These are phyloP conservation scores for Albula goreensis DNA, from an alignment of 2,113 vertebrate genomes.

Conservation along the genomic window DNA sequence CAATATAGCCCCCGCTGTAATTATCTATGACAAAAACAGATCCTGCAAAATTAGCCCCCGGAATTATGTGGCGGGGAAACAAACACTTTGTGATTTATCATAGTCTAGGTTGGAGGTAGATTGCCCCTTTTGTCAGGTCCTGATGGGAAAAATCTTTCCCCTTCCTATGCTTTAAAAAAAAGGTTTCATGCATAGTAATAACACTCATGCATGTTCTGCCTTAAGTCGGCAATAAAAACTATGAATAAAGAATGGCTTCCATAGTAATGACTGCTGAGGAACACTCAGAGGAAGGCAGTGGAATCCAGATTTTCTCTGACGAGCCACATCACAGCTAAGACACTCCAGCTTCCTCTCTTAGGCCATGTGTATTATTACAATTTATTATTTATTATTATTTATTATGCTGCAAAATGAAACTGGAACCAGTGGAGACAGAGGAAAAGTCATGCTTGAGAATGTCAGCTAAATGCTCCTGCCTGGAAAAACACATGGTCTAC, in stretches of 20 bases:
- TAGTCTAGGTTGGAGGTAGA: slow-evolving; percentile 69
- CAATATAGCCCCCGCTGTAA: slow-evolving; percentile 68
- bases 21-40: slow-evolving; percentile 80
- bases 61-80: slow-evolving; percentile 68
- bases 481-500: slow-evolving; percentile 20
- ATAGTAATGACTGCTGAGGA: slow-evolving; percentile 69
- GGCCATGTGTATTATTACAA: slow-evolving; percentile 70
- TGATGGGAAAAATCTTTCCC: slow-evolving; percentile 65
- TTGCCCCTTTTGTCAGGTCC: slow-evolving; percentile 68
- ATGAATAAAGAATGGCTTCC: slow-evolving; percentile 74
- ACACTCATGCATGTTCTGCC: slow-evolving; percentile 74
- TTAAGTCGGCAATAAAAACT: slow-evolving; percentile 71
- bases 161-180: slow-evolving; percentile 42
- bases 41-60: slow-evolving; percentile 76
- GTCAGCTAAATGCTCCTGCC: slow-evolving; percentile 66
- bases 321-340: slow-evolving; percentile 65
- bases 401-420: slow-evolving; percentile 71
- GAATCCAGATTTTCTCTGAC: slow-evolving; percentile 57
- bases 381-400: slow-evolving; percentile 80
- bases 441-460: slow-evolving; percentile 60
- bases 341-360: slow-evolving; percentile 56
- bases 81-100: slow-evolving; percentile 79
- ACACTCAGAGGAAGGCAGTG: slow-evolving; percentile 40
- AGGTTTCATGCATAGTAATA: slow-evolving; percentile 74
- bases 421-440: slow-evolving; percentile 54